Evolutionary conservation across 2,888 invertebrate species (phyloP).

Genomic region (Mellilla xanthometata): DNA sequence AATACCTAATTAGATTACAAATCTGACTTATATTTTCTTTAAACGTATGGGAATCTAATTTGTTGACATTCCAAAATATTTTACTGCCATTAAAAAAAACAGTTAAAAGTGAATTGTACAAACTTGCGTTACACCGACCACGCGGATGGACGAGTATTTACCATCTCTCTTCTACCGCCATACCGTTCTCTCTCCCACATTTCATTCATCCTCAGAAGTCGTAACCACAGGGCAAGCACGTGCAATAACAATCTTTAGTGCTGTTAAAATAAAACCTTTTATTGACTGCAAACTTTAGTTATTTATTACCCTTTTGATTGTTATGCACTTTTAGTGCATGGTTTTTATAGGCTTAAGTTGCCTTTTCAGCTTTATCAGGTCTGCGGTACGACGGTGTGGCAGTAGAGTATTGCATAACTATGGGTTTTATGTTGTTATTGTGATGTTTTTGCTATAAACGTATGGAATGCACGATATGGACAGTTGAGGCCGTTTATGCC

Average conservation of each 20-base stretch:
- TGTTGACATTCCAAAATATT: no score
- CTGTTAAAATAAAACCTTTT: conserved; percentile 74
- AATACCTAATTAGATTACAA: no score
- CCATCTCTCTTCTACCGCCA: conserved; percentile 53
- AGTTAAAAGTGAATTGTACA: conserved; percentile 56
- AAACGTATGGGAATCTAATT: no score
- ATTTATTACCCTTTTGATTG: conserved; percentile 75
- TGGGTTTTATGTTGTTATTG: conserved; percentile 81
- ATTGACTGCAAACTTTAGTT: conserved; percentile 75
- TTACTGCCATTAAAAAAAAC: conserved; percentile 22
- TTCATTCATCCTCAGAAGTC: conserved; percentile 73
- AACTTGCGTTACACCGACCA: conserved; percentile 67
- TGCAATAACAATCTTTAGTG: conserved; percentile 78
- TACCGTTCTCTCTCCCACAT: conserved; percentile 56
- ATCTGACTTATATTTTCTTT: no score
- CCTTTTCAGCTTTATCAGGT: conserved; percentile 84
- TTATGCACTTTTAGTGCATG: conserved; percentile 78
- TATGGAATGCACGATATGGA: conserved; percentile 75
- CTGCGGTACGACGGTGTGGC: conserved; percentile 78
- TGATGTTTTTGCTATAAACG: conserved; percentile 78
- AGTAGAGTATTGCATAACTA: conserved; percentile 81
- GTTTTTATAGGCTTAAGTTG: conserved; percentile 82
- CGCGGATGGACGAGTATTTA: conserved; percentile 69
- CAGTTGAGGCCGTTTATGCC: conserved; percentile 66
- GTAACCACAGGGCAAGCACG: conserved; percentile 70